These are phyloP conservation scores for Chaitophorus viminalis DNA, from an alignment of 2,888 invertebrate genomes.

Conservation along the genomic window DNA sequence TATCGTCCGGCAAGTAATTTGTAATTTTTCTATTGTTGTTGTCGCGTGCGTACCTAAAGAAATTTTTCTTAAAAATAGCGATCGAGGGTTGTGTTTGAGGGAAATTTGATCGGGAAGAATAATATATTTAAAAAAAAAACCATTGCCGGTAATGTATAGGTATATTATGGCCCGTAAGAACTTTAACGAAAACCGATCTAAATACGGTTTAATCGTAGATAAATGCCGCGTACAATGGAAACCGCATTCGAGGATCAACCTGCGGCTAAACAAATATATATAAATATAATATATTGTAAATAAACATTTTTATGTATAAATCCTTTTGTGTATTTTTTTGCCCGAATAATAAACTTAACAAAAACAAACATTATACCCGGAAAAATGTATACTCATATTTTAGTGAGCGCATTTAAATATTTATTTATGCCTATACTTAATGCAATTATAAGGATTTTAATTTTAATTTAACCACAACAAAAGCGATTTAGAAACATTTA, in stretches of 20 bases:
- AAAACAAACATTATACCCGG: not conserved
- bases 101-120: too few relatives aligned
- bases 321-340: not conserved
- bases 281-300: not conserved
- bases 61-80: too few relatives aligned
- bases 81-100: too few relatives aligned
- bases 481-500: not conserved
- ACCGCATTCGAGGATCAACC: not conserved
- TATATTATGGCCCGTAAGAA: too few relatives aligned
- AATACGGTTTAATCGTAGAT: too few relatives aligned
- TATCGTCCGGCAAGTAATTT: too few relatives aligned
- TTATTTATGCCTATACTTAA: not conserved
- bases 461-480: not conserved
- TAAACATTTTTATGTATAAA: not conserved
- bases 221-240: conserved; percentile 3
- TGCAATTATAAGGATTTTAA: not conserved
- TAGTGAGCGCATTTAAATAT: not conserved
- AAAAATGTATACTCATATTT: not conserved
- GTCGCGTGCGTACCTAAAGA: too few relatives aligned
- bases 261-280: not conserved
- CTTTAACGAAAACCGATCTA: not conserved
- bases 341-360: not conserved
- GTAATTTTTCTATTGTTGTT: too few relatives aligned
- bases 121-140: too few relatives aligned
- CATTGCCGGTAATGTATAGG: too few relatives aligned